These are phyloP conservation scores for Cynaeus angustus DNA, from an alignment of 2,888 invertebrate genomes.

Conservation along the genomic window DNA sequence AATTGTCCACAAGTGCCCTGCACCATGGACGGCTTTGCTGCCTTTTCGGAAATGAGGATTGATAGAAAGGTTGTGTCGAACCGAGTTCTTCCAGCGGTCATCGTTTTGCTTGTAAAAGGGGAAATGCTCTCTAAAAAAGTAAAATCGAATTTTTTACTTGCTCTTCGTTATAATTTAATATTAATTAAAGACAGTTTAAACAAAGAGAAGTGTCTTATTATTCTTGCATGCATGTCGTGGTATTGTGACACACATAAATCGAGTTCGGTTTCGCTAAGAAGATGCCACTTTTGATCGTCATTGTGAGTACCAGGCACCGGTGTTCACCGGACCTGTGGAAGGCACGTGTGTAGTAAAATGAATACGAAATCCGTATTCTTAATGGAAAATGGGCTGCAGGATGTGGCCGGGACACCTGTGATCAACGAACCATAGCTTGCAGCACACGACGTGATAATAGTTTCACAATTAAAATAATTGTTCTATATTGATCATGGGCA, in stretches of 20 bases:
- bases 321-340: constrained; percentile 28
- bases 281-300: constrained; percentile 44
- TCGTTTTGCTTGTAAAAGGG: constrained; percentile 93
- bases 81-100: constrained; percentile 95
- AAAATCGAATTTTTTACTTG: too few relatives aligned
- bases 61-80: constrained; percentile 91
- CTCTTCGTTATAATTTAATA: background rate
- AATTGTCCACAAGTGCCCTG: constrained; percentile 92
- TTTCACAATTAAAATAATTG: constrained; percentile 63
- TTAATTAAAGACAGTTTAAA: background rate
- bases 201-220: too few relatives aligned
- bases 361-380: constrained; percentile 28
- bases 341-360: constrained; percentile 29
- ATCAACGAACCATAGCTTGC: constrained; percentile 58
- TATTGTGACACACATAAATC: constrained; percentile 53
- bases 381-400: constrained; percentile 22
- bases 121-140: constrained; percentile 85
- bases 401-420: constrained; percentile 56
- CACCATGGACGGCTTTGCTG: constrained; percentile 88
- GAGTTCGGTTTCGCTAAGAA: constrained; percentile 47
- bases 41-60: constrained; percentile 94
- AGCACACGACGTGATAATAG: constrained; percentile 63
- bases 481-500: constrained; percentile 51
- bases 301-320: constrained; percentile 44
- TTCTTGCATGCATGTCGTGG: background rate